phyloP scores from a whole-genome alignment of 2,888 invertebrate genomes.

The Athrips mouffetella region DNA sequence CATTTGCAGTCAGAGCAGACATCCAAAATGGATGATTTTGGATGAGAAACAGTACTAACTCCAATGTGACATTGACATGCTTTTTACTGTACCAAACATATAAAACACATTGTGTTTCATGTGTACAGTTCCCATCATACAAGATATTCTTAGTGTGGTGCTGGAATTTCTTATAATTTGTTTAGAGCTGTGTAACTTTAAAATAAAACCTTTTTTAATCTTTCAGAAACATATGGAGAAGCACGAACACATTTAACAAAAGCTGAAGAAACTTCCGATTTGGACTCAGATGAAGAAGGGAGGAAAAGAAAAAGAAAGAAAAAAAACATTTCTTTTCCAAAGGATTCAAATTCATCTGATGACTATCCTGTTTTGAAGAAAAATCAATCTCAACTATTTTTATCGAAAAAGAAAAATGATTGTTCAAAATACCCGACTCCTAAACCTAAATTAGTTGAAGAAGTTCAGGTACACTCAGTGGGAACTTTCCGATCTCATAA shows the following conservation, averaged over 20 bases:
- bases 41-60: neutral
- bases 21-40: too few relatives aligned
- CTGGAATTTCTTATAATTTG: too few relatives aligned
- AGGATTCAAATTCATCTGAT: neutral
- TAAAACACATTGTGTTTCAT: too few relatives aligned
- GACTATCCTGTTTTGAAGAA: neutral
- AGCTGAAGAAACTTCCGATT: constrained; percentile 17
- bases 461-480: neutral
- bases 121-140: too few relatives aligned
- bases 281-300: constrained; percentile 17
- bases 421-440: neutral
- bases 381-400: too few relatives aligned
- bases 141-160: too few relatives aligned
- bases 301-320: constrained; percentile 1
- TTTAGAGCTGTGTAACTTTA: neutral
- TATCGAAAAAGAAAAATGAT: neutral
- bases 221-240: neutral
- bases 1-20: too few relatives aligned
- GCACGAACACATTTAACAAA: constrained; percentile 12
- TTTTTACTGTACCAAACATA: too few relatives aligned
- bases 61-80: neutral
- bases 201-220: too few relatives aligned
- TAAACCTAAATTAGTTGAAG: neutral
- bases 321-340: neutral
- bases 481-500: too few relatives aligned